Evolutionary conservation across 2,888 invertebrate genomes (phyloP).

Genomic region (Chaetoderma sp.): DNA sequence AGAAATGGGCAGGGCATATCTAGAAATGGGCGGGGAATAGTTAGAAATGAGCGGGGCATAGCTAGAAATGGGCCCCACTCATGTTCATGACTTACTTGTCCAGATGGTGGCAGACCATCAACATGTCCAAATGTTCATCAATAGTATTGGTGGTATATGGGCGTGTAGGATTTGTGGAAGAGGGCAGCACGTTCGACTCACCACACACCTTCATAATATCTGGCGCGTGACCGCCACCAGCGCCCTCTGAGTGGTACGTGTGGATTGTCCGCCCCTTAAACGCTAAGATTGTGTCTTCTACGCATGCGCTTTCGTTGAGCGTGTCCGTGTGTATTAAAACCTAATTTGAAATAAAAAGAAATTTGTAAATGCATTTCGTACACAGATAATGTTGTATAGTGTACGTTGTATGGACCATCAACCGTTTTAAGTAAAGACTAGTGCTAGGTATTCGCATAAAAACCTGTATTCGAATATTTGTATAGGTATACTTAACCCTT

Average conservation of each 20-base stretch:
- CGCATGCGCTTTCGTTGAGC: constrained; percentile 64
- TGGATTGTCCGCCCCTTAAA: constrained; percentile 62
- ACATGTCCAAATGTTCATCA: constrained; percentile 66
- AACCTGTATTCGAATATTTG: too few species aligned
- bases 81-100: constrained; percentile 57
- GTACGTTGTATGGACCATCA: too few species aligned
- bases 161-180: constrained; percentile 65
- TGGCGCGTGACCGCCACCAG: constrained; percentile 67
- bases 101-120: constrained; percentile 66
- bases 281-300: constrained; percentile 60
- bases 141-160: constrained; percentile 64
- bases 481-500: too few species aligned
- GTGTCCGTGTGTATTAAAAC: constrained; percentile 66
- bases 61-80: too few species aligned
- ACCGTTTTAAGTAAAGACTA: too few species aligned
- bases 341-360: too few species aligned
- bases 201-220: constrained; percentile 61
- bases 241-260: constrained; percentile 66
- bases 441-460: too few species aligned
- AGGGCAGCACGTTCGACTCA: constrained; percentile 59
- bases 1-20: constrained; percentile 34
- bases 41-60: too few species aligned
- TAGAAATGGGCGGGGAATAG: constrained; percentile 38
- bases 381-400: too few species aligned
- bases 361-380: too few species aligned